These are phyloP conservation scores for Portunus trituberculatus DNA, from an alignment of 1,140 invertebrate genomes.

Conservation along the genomic window DNA sequence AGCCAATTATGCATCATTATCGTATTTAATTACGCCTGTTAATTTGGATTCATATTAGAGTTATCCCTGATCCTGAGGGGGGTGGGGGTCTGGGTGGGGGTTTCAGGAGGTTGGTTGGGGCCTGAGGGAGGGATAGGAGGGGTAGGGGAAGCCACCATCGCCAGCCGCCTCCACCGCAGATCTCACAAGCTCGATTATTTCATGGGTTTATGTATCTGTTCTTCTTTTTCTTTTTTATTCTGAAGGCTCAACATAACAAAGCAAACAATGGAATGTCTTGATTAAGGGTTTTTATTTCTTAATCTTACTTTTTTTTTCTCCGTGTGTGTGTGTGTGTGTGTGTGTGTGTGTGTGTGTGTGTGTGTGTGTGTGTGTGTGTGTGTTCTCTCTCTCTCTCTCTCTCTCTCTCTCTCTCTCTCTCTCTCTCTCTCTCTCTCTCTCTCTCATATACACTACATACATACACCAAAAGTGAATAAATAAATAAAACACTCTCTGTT, in stretches of 20 bases:
- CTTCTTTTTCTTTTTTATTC: not conserved
- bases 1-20: constrained; percentile 35
- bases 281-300: not conserved
- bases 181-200: not conserved
- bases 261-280: not conserved
- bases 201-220: not conserved
- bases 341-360: constrained; percentile 5
- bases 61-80: constrained; percentile 14
- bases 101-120: not conserved
- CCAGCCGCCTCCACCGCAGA: not conserved
- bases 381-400: constrained; percentile 40
- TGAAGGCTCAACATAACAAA: not conserved
- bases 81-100: not conserved
- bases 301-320: too few species aligned
- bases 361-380: too few species aligned
- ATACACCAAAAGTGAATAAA: too few species aligned
- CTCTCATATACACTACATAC: not conserved
- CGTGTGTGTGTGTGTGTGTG: not conserved
- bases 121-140: not conserved
- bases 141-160: not conserved
- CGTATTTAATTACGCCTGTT: constrained; percentile 49
- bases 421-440: constrained; percentile 35
- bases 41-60: constrained; percentile 34
- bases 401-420: constrained; percentile 35
- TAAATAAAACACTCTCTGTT: too few species aligned